These are phyloP conservation scores for Unio delphinus DNA, from an alignment of 2,888 invertebrate species.

Conservation along the genomic window DNA sequence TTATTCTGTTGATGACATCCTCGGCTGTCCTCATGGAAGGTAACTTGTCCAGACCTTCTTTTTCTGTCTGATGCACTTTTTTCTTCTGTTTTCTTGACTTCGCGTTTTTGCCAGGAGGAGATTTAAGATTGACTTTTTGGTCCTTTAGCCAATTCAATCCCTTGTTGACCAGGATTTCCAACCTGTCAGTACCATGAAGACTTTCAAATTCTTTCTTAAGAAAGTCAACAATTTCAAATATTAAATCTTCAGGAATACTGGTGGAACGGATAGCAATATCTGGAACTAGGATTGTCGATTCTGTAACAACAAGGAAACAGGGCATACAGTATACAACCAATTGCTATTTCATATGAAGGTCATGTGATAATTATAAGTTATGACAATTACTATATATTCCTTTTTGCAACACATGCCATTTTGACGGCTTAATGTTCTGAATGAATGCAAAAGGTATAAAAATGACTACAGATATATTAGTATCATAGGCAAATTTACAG, in stretches of 20 bases:
- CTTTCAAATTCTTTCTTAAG: slow-evolving; percentile 35
- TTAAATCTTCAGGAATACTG: slow-evolving; percentile 36
- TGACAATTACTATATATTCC: background rate
- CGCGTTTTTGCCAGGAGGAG: slow-evolving; percentile 20
- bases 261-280: slow-evolving; percentile 50
- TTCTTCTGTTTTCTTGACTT: slow-evolving; percentile 26
- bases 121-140: slow-evolving; percentile 26
- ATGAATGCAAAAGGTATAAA: no score
- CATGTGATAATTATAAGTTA: background rate
- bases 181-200: slow-evolving; percentile 13
- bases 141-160: slow-evolving; percentile 29
- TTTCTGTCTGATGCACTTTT: slow-evolving; percentile 33
- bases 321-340: background rate
- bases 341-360: background rate
- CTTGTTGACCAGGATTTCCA: slow-evolving; percentile 17
- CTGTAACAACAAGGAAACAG: slow-evolving; percentile 31
- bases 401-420: no score
- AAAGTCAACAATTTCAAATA: slow-evolving; percentile 26
- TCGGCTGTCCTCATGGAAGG: slow-evolving; percentile 72
- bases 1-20: slow-evolving; percentile 73
- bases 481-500: no score
- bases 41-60: slow-evolving; percentile 51
- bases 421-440: no score
- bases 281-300: slow-evolving; percentile 44
- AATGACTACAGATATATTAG: no score